Evolutionary conservation across 2,888 invertebrate genomes (phyloP), one percentile per base, ranked within the genome.

Genomic region (Subacronicta megacephala): DNA sequence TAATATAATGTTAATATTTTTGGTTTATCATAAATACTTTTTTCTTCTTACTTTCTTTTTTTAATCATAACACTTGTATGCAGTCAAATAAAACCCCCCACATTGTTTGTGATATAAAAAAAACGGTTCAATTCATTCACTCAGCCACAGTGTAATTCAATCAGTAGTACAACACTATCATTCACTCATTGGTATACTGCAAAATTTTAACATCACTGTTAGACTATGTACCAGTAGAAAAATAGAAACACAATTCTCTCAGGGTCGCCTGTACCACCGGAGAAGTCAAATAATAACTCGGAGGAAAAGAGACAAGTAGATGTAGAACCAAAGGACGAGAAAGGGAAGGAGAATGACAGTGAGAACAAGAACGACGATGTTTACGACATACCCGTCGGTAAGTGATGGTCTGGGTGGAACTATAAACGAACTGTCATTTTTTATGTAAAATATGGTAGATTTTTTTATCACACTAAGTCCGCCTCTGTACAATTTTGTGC

Each of bases 361-460:
- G 81, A 80, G 58, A 77, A 53, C 77, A 90, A 87, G 79, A 81
- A 69, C 55, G 93, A 93, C 49, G 93, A 93, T 51, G 92, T 93
- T 17, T 93, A 94, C 85, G 93, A 94, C 77, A 92, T 94, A 80
- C 93, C 93, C 2, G 90, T 92, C 59, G 93, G 93, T 93, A 75
- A 93, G 93, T 93, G 44, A 10, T 55, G 61, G 55, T 52, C 71
- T 70, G 42, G 3, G 17, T n/a, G 44, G 42, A 50, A 54, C 46
- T 52, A 29, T 57, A 51, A 58, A 67, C 52, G 44, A 45, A 31
- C 13, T 18, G 26, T 4, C 1, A 17, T 4, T 3, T n/a, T 29
- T 16, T 7, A 12, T 26, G 9, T 23, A 2, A 23, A 23, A 23
- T 23, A 23, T 9, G 9, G 1, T 9, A 23, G 9, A 20, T 6